Conservation (phyloP, 2,113 vertebrate species). For the Onychostoma macrolepis region DNA sequence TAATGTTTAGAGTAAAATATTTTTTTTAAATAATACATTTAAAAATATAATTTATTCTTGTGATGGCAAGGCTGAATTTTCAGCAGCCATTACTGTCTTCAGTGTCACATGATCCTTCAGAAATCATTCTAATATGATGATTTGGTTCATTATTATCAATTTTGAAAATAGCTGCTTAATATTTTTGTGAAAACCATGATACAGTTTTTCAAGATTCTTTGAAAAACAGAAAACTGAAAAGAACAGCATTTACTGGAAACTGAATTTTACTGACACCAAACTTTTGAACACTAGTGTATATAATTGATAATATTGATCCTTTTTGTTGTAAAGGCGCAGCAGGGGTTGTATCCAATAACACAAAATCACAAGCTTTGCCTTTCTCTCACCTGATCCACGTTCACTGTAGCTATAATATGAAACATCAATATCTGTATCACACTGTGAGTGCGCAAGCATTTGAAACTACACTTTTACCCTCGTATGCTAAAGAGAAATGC, state of each 20-base stretch:
- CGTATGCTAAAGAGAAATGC: background rate
- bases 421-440: background rate
- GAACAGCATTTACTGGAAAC: too few species aligned
- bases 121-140: background rate
- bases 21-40: too few species aligned
- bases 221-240: too few species aligned
- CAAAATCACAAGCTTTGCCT: background rate
- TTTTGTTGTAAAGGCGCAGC: background rate
- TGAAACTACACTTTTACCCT: background rate
- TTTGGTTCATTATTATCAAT: too few species aligned
- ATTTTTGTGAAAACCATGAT: too few species aligned
- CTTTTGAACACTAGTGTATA: background rate
- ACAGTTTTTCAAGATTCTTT: too few species aligned
- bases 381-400: background rate
- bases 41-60: background rate
- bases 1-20: too few species aligned
- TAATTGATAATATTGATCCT: background rate
- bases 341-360: background rate
- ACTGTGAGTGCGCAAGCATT: background rate
- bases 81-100: background rate
- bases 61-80: background rate
- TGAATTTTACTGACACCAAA: background rate
- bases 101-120: background rate
- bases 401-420: background rate
- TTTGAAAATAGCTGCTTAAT: too few species aligned